phyloP scores from a whole-genome alignment of 2,888 invertebrate species.

The Ormyrus thymus region DNA sequence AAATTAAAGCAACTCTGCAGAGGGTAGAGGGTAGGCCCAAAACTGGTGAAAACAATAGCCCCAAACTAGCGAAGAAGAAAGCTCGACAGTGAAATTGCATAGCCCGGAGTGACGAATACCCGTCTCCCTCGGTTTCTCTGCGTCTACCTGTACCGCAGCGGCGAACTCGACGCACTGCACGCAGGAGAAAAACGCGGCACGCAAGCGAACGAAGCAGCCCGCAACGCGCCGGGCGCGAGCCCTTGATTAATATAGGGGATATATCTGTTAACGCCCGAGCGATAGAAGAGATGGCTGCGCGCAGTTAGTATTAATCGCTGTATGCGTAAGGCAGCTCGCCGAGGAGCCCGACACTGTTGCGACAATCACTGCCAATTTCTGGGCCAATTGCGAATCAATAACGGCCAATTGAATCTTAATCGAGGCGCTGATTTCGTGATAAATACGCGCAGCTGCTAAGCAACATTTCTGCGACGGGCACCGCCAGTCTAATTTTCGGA shows the following conservation, averaged over 20 bases:
- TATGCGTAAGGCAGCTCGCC: slow-evolving; percentile 10
- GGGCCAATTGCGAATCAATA: slow-evolving; percentile 49
- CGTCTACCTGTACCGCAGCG: too few relatives aligned
- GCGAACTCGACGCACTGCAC: too few relatives aligned
- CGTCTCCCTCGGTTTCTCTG: too few relatives aligned
- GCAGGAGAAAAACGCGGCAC: too few relatives aligned
- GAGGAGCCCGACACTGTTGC: slow-evolving; percentile 13
- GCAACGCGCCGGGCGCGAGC: slow-evolving; percentile 50
- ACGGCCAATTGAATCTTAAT: slow-evolving; percentile 55
- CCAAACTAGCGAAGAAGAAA: too few relatives aligned
- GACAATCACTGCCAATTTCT: slow-evolving; percentile 56
- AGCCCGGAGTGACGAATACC: too few relatives aligned
- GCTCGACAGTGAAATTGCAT: too few relatives aligned
- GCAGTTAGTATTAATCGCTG: slow-evolving; percentile 74
- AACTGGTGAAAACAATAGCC: too few relatives aligned
- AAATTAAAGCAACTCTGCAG: too few relatives aligned
- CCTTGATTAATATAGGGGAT: slow-evolving; percentile 72
- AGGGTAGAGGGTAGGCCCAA: too few relatives aligned
- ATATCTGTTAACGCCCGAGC: slow-evolving; percentile 72
- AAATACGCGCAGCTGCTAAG: not conserved
- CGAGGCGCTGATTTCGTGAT: slow-evolving; percentile 47
- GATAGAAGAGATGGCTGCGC: slow-evolving; percentile 66
- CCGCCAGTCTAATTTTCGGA: slow-evolving; percentile 23
- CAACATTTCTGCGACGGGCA: not conserved
- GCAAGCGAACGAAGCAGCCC: too few relatives aligned